phyloP scores from a whole-genome alignment of 2,888 invertebrate species.

The Pandemis heparana region DNA sequence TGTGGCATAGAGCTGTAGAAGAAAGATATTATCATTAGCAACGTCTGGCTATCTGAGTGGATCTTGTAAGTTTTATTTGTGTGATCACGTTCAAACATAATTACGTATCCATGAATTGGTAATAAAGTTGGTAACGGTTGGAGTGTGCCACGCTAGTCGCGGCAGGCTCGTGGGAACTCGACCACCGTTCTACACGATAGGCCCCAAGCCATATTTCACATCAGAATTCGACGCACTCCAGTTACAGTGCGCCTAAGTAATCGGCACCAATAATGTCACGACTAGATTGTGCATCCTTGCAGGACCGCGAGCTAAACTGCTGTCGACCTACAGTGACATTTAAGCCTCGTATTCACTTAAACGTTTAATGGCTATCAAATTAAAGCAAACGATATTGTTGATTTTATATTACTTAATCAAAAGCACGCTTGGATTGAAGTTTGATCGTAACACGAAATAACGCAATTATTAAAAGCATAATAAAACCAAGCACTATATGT shows the following conservation, averaged over 20 bases:
- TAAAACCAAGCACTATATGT: not conserved
- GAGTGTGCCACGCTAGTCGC: constrained; percentile 9
- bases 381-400: constrained; percentile 2
- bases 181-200: constrained; percentile 57
- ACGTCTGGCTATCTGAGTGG: constrained; percentile 7
- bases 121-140: constrained; percentile 28
- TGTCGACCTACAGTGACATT: constrained; percentile 53
- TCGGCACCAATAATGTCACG: constrained; percentile 70
- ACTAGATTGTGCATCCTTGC: constrained; percentile 77
- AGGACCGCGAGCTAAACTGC: constrained; percentile 58
- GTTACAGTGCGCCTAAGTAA: constrained; percentile 64
- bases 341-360: constrained; percentile 49
- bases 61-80: constrained; percentile 22
- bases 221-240: constrained; percentile 71
- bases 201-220: constrained; percentile 72
- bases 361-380: constrained; percentile 13
- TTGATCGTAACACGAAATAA: not conserved
- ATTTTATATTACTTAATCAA: not conserved
- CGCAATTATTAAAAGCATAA: not conserved
- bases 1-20: constrained; percentile 2
- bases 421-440: not conserved
- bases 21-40: constrained; percentile 26
- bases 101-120: constrained; percentile 19
- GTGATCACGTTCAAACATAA: constrained; percentile 18
- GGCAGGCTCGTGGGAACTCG: constrained; percentile 73